Conservation (phyloP, 23 tunicate species). For the Trididemnum miniatum region DNA sequence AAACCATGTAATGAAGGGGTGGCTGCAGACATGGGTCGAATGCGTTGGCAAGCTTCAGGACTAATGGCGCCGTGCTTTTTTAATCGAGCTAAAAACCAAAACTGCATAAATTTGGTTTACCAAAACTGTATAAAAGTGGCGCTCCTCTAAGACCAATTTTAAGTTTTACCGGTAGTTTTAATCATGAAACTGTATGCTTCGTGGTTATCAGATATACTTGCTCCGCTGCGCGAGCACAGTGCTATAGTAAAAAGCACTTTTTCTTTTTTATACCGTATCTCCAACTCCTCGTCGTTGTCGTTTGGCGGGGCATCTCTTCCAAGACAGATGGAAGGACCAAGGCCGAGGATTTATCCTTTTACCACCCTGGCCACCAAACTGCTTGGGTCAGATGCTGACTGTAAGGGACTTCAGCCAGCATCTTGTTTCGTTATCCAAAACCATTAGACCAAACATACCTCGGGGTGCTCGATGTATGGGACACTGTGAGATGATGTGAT, state of each 20-base stretch:
- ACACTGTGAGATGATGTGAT: too few species aligned
- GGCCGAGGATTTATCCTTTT: too few species aligned
- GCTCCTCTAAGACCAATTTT: neutral
- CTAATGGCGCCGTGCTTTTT: neutral
- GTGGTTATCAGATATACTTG: neutral
- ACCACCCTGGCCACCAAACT: too few species aligned
- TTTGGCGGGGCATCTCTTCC: too few species aligned
- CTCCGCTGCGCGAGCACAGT: neutral
- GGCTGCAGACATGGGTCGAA: neutral
- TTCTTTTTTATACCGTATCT: neutral
- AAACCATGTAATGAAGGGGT: neutral
- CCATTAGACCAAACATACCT: too few species aligned
- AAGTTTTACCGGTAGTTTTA: neutral
- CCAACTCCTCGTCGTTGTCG: too few species aligned
- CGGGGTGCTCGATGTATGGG: too few species aligned
- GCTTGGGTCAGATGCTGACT: too few species aligned
- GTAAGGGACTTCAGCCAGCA: too few species aligned
- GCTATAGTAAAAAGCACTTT: neutral
- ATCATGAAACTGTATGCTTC: neutral
- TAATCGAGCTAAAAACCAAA: neutral
- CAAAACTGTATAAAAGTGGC: neutral
- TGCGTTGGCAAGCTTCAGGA: neutral
- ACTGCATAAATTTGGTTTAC: too few species aligned
- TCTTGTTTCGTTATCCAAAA: too few species aligned
- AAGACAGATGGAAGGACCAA: too few species aligned